These are phyloP conservation scores for Yoshiicerus persimilis DNA, from an alignment of 1,140 invertebrate genomes.

Conservation along the genomic window DNA sequence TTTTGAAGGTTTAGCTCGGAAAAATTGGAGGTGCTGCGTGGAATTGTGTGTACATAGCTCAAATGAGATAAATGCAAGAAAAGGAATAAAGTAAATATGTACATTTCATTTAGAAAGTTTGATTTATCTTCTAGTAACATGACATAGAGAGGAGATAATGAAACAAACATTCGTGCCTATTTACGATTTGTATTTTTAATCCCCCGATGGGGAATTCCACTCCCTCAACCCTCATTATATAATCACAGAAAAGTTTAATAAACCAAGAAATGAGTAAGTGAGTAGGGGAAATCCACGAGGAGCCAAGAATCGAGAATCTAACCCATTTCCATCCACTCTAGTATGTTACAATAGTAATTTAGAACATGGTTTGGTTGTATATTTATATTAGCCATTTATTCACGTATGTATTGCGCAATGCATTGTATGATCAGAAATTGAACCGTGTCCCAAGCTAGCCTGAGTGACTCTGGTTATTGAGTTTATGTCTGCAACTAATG, in stretches of 20 bases:
- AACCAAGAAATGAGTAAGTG: too few relatives aligned
- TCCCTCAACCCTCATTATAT: not conserved
- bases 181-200: not conserved
- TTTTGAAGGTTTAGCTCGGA: not conserved
- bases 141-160: not conserved
- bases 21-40: not conserved
- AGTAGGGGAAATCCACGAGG: not conserved
- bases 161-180: not conserved
- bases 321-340: not conserved
- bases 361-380: not conserved
- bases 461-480: not conserved
- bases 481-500: not conserved
- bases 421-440: not conserved
- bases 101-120: not conserved
- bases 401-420: not conserved
- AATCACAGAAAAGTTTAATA: not conserved
- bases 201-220: not conserved
- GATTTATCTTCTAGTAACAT: not conserved
- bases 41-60: not conserved
- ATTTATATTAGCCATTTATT: not conserved
- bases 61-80: not conserved
- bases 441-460: not conserved
- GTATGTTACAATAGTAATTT: not conserved
- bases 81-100: not conserved
- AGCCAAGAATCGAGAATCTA: not conserved